These are phyloP conservation scores for Ptychobarbus kaznakovi DNA, from an alignment of 2,797 vertebrate species.

Conservation along the genomic window DNA sequence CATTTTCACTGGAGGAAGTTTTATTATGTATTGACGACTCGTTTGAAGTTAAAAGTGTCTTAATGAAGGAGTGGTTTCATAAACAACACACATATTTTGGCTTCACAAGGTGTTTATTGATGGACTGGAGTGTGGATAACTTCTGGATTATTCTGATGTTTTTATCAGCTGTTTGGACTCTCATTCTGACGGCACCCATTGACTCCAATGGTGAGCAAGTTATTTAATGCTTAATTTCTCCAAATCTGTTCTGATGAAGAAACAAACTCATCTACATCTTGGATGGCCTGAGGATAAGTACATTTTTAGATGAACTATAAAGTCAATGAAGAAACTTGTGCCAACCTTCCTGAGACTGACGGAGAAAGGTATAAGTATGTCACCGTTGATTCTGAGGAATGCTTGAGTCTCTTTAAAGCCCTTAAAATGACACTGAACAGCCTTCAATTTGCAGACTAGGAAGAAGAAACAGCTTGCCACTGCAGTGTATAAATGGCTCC, in stretches of 20 bases:
- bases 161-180: background rate
- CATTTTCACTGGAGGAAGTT: background rate
- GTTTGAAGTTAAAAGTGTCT: background rate
- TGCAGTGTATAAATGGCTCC: slow-evolving; percentile 13
- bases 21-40: background rate
- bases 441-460: background rate
- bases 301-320: background rate
- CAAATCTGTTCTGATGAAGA: background rate
- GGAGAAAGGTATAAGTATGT: background rate
- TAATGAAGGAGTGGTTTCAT: background rate
- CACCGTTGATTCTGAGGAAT: background rate
- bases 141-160: background rate
- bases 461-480: slow-evolving; percentile 35
- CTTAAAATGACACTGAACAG: slow-evolving; percentile 10
- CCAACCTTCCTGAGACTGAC: background rate
- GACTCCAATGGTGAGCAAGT: background rate
- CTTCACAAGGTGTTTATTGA: background rate
- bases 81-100: background rate
- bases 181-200: background rate
- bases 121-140: background rate
- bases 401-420: background rate
- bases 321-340: background rate
- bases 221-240: background rate
- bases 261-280: background rate
- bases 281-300: background rate